Evolutionary conservation across 2,888 invertebrate species (phyloP).

Genomic region (Strigamia transsilvanica): DNA sequence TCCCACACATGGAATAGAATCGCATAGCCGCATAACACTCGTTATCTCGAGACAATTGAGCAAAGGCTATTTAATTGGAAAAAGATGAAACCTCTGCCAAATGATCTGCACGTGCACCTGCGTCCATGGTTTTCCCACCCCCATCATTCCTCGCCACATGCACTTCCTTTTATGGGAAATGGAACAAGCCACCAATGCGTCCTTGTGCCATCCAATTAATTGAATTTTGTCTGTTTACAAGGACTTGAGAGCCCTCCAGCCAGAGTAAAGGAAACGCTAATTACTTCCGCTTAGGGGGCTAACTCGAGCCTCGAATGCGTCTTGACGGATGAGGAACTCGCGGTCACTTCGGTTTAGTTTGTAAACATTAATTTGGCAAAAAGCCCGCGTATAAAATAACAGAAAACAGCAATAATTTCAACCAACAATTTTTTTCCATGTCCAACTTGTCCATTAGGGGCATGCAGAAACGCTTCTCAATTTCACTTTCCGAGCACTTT

Average conservation of each 20-base stretch:
- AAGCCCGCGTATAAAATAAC: neutral
- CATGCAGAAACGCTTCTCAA: too few species aligned
- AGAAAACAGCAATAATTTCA: neutral
- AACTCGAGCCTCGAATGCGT: neutral
- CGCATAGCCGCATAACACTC: neutral
- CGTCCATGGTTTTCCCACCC: neutral
- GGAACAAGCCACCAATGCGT: constrained; percentile 15
- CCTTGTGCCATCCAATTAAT: constrained; percentile 33
- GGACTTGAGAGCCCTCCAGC: constrained; percentile 15
- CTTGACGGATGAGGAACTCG: neutral
- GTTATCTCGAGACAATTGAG: constrained; percentile 27
- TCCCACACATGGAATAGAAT: neutral
- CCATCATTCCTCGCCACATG: neutral
- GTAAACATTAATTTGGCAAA: neutral
- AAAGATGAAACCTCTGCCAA: constrained; percentile 34
- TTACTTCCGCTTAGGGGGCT: constrained; percentile 25
- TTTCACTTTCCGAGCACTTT: too few species aligned
- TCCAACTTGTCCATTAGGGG: neutral
- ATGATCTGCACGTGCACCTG: constrained; percentile 25
- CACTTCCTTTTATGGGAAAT: constrained; percentile 22
- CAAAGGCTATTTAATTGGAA: constrained; percentile 33
- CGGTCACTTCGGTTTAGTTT: neutral
- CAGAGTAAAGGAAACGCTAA: constrained; percentile 24
- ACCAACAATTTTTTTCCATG: neutral
- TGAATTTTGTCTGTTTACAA: constrained; percentile 32